A percentile compares a stretch with the other conserved stretches of the same genome.
Evolutionary conservation across 2,797 vertebrate species (phyloP).

Genomic region (Anniella stebbinsi): DNA sequence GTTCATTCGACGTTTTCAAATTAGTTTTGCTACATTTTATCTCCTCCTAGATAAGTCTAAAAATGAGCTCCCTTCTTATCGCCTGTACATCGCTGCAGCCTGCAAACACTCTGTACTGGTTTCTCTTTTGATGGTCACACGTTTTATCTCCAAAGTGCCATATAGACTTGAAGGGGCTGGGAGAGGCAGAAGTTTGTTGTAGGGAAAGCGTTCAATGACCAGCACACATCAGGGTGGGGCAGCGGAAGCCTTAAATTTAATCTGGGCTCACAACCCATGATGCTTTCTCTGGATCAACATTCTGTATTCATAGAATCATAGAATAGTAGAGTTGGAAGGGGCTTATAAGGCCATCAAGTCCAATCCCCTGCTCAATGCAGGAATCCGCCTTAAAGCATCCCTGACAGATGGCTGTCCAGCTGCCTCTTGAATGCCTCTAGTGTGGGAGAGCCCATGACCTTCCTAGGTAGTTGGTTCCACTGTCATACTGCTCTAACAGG

Average conservation of each 20-base stretch:
- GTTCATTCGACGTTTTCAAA: slow-evolving; percentile 8
- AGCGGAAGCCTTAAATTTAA: background rate
- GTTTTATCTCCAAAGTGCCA: slow-evolving; percentile 26
- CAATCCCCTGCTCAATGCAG: too few relatives aligned
- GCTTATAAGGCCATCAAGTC: too few relatives aligned
- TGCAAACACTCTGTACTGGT: background rate
- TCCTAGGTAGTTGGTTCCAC: too few relatives aligned
- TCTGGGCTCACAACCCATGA: background rate
- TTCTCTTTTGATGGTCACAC: slow-evolving; percentile 18
- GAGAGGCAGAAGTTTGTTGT: background rate
- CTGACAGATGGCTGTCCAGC: too few relatives aligned
- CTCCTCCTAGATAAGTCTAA: slow-evolving; percentile 25
- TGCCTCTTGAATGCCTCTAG: too few relatives aligned
- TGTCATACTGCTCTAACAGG: too few relatives aligned
- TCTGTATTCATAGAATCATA: too few relatives aligned
- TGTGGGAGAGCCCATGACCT: too few relatives aligned
- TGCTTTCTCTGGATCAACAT: background rate
- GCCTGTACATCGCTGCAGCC: background rate
- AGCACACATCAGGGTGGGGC: background rate
- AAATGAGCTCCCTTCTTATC: slow-evolving; percentile 15
- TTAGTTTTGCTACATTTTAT: slow-evolving; percentile 40
- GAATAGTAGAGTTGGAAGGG: too few relatives aligned
- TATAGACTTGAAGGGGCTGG: background rate
- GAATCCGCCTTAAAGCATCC: too few relatives aligned
- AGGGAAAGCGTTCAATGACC: background rate